phyloP scores from a whole-genome alignment of 2,113 vertebrate genomes.

The Cinclus mexicanus region DNA sequence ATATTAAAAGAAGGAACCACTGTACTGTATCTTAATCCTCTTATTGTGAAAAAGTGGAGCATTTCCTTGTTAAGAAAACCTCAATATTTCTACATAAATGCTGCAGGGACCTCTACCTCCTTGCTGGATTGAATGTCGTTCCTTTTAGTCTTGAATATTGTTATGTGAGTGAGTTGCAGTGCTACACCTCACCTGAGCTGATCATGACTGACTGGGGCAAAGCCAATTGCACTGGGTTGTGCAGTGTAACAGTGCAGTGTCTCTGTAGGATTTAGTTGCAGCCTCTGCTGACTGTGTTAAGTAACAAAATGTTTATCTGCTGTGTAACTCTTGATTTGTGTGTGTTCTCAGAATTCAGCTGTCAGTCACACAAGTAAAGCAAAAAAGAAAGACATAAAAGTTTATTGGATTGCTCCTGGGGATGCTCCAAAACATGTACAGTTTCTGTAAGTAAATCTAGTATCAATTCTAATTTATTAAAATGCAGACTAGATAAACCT shows the following conservation, averaged over 20 bases:
- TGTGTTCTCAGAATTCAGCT: slow-evolving; percentile 79
- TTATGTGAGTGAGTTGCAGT: neutral
- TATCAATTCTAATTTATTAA: neutral
- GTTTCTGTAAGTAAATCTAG: slow-evolving; percentile 80
- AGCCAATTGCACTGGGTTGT: neutral
- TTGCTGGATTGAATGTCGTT: neutral
- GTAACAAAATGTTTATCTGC: neutral
- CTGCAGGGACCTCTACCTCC: neutral
- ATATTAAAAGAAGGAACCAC: neutral
- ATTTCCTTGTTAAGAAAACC: neutral
- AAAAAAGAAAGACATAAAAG: slow-evolving; percentile 77
- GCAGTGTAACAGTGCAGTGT: neutral
- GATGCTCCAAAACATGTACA: slow-evolving; percentile 72
- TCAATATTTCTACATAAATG: neutral
- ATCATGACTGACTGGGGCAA: neutral
- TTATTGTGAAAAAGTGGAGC: neutral
- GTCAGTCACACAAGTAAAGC: slow-evolving; percentile 81
- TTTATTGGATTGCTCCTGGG: slow-evolving; percentile 79
- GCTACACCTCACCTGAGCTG: neutral
- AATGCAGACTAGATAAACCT: neutral
- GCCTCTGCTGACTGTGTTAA: neutral
- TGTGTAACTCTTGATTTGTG: neutral
- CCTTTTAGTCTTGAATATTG: neutral
- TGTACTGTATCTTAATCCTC: neutral
- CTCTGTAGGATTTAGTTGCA: neutral